phyloP scores from a whole-genome alignment of 2,888 invertebrate genomes.

The Noctua janthina region DNA sequence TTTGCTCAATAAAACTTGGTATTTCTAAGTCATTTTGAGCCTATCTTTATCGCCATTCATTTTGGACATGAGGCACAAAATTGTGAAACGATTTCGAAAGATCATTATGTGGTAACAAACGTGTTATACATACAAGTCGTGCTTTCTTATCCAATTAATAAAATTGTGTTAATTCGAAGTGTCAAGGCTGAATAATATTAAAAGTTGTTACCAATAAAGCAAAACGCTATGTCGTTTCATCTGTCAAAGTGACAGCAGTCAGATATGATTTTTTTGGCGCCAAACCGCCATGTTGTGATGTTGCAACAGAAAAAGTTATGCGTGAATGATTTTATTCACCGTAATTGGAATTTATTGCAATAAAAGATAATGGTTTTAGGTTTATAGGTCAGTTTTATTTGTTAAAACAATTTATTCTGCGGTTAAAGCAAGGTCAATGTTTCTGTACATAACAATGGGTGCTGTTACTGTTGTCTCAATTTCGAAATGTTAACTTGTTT shows the following conservation, averaged over 20 bases:
- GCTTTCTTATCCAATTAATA: constrained; percentile 28
- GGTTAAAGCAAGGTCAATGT: constrained; percentile 46
- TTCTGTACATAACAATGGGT: constrained; percentile 31
- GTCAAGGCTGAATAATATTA: constrained; percentile 27
- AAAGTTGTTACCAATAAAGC: neutral
- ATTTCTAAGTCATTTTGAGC: neutral
- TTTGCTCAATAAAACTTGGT: neutral
- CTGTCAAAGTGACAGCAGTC: constrained; percentile 41
- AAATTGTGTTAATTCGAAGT: constrained; percentile 18
- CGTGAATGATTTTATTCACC: constrained; percentile 45
- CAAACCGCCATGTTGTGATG: constrained; percentile 24
- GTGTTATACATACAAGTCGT: constrained; percentile 14
- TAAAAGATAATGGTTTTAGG: constrained; percentile 23
- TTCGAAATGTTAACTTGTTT: constrained; percentile 9
- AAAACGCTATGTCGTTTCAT: neutral
- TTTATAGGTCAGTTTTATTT: constrained; percentile 31
- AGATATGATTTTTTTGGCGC: constrained; percentile 34
- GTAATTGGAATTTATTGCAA: constrained; percentile 46
- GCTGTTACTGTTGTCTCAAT: constrained; percentile 17
- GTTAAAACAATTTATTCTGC: constrained; percentile 40
- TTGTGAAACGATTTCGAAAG: neutral
- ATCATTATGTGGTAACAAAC: neutral
- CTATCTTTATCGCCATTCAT: neutral
- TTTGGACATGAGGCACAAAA: neutral
- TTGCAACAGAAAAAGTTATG: constrained; percentile 32